A percentile compares a stretch with the other conserved stretches of the same genome.
phyloP scores from a whole-genome alignment of 2,888 invertebrate genomes.

The Dendrolimus houi region DNA sequence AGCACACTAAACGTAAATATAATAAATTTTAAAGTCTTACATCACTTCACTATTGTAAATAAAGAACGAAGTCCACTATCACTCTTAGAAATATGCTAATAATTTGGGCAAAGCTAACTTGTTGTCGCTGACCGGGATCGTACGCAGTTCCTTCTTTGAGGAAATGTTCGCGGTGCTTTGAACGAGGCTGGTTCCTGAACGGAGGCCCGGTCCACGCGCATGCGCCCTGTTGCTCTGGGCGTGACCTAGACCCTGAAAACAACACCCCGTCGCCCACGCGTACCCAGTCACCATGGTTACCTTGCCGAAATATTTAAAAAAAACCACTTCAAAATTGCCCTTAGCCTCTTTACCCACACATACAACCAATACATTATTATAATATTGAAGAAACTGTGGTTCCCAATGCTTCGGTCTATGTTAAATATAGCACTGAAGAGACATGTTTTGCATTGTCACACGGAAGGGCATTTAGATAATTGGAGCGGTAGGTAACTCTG shows the following conservation, averaged over 20 bases:
- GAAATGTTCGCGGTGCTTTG: constrained; percentile 45
- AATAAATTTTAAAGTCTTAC: no score
- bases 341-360: background rate
- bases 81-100: constrained; percentile 2
- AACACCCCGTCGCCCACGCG: constrained; percentile 63
- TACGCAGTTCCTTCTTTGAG: constrained; percentile 28
- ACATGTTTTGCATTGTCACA: constrained; percentile 25
- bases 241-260: constrained; percentile 77
- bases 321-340: constrained; percentile 18
- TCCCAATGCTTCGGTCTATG: no score
- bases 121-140: constrained; percentile 8
- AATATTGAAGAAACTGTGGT: no score
- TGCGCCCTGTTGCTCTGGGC: constrained; percentile 56
- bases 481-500: constrained; percentile 33
- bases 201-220: constrained; percentile 44
- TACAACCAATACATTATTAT: no score
- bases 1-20: no score
- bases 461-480: constrained; percentile 34
- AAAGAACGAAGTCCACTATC: background rate
- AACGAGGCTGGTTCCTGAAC: constrained; percentile 36
- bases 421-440: background rate
- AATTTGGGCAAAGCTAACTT: background rate
- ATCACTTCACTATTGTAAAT: no score
- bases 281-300: constrained; percentile 53
- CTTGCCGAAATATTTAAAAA: constrained; percentile 22